Evolutionary conservation across 2,888 invertebrate genomes (phyloP), one percentile per base, ranked within the genome.

Genomic region (Sarcophaga subvicina): DNA sequence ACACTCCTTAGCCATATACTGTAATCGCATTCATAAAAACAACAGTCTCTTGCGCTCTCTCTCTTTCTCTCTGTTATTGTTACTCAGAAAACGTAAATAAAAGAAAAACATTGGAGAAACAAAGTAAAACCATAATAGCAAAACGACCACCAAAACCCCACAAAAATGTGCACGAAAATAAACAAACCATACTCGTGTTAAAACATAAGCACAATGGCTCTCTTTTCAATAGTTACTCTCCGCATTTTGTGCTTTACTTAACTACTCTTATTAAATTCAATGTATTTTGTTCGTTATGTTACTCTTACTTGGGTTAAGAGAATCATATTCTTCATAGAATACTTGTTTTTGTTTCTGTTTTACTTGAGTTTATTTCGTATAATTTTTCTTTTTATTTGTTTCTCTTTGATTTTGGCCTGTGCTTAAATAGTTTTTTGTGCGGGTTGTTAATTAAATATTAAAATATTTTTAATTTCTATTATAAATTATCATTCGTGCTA

Each of bases 61-160:
- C 54, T 54, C 17, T 54, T 17, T 17, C 54, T 54, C 54, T 54
- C 54, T 54, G 54, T 54, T 54, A 54, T 54, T 54, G 54, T 54
- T 54, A 54, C 54, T 54, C 54, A 54, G 12, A 14, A 14, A 54
- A 54, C 54, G 54, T 14, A 12, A 54, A 54, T 14, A 49, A 11
- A 49, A 49, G 14, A 79, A 14, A 64, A 59, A 69, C 14, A 37
- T 37, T 0, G 1, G 37, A 37, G 37, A 66, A 59, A 62, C 63
- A 59, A 27, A 73, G 17, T 66, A 60, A 73, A 79, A 81, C 75
- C 76, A 12, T 17, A 12, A 83, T 27, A 60, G 78, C 70, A 81
- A 80, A 85, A 75, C 79, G 64, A 85, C 72, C 71, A 77, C 83
- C 72, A 71, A 80, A 83, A 83, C 66, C 62, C 71, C 64, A 86